Base-by-base conservation (phyloP, 2,888 invertebrate genomes). In the Melanophora roralis region DNA sequence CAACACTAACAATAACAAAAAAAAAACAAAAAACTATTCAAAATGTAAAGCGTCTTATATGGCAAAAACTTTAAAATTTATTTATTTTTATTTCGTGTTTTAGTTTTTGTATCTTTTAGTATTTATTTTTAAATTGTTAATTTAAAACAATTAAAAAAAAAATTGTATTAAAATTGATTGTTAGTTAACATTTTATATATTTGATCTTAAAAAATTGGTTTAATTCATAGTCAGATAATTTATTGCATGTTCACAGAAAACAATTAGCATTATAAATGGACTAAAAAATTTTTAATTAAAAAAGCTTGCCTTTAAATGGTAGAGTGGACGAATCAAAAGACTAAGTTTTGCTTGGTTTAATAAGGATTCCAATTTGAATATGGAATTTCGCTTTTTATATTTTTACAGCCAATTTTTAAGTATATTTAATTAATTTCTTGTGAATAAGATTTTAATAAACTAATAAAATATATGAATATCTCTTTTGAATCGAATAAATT, bases 1-100 rank as follows among this genome's bases (percentile, higher is more conserved):
- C 79, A 75, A 79, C 79, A 79, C 75, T 75, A 79, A 79, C 75
- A 79, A 79, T 79, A 79, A 79, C 72, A 75, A 72, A 75, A 79
- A 79, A 67, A 79, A n/a, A n/a, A n/a, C n/a, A n/a, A n/a, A n/a
- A n/a, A n/a, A n/a, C n/a, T n/a, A n/a, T 71, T 79, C 71, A 75
- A 79, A 79, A 79, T 79, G 79, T 79, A 75, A 79, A 79, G 79
- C 71, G 75, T 75, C 75, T 65, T 75, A 79, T 79, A 79, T 79
- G 79, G 79, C 32, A 9, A 76, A 64, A 64, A 64, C 47, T 69
- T 69, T 76, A 8, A 69, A 76, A 69, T 68, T 69, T 76, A 76
- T 75, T 67, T 53, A 19, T 36, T 16, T 45, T 1, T 36, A 14
- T 47, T 27, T 27, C 16, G 36, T 69, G 11, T 51, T 12, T 27